Evolutionary conservation across 2,113 vertebrate genomes (phyloP), one percentile per base, ranked within the genome.

Genomic region (Gobio gobio): DNA sequence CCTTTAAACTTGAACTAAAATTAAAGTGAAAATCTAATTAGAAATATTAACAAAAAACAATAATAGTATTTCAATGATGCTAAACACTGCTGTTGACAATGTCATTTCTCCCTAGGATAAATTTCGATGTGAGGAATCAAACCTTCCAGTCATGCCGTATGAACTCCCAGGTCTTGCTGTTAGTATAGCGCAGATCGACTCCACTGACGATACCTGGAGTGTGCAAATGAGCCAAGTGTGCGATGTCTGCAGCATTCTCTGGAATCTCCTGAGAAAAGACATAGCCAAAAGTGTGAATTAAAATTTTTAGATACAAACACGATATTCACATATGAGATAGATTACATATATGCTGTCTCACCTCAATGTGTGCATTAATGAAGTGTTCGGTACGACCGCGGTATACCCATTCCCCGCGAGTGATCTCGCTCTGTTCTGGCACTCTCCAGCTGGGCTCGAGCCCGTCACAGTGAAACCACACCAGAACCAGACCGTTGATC

Each of bases 71-170:
- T n/a, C 64, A 66, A 1, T 45, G 4, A 73, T 40, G 36, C 68
- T 72, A 72, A 45, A 47, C 10, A 40, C 68, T 72, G 68, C 36
- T 36, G 29, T 26, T 74, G n/a, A 74, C 13, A 22, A 22, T 22
- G 47, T 12, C 3, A 22, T 72, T 72, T 72, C 33, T 72, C 18
- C 0, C 0, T 72, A 14, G 45, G 45, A 16, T 84, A 22, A 16
- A 59, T 78, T 12, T 18, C 12, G 26, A 13, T 40, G 33, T 6
- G n/a, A 13, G 24, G 68, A 51, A 14, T 13, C 79, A 82, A 86
- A 96, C 96, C 94, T 96, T 94, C 96, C 96, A 97, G 43, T 89
- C 56, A 22, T 97, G 96, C 4, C 88, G 93, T 26, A 95, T 33
- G 80, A 96, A 96, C 16, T 93, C 85, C 95, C 95, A 97, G 56